Percentiles rank a stretch among this genome's conserved stretches.
phyloP scores from a whole-genome alignment of 2,113 vertebrate genomes.

The Murina feae region DNA sequence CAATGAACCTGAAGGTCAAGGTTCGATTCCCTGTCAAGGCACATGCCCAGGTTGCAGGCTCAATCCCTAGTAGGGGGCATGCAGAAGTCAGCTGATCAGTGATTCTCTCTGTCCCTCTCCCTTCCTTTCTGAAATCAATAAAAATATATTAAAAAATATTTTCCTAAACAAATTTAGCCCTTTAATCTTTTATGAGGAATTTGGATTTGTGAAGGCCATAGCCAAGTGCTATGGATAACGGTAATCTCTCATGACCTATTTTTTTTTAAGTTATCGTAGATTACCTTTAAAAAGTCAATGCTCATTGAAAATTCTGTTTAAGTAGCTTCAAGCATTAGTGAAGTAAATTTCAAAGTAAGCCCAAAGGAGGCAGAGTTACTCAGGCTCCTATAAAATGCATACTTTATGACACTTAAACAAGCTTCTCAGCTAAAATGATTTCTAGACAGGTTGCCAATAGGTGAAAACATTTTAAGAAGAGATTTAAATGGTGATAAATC shows the following conservation, averaged over 20 bases:
- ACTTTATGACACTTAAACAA: background rate
- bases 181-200: background rate
- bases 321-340: background rate
- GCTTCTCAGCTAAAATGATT: background rate
- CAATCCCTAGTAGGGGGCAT: too few relatives aligned
- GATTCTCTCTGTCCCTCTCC: too few relatives aligned
- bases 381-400: background rate
- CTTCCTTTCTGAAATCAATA: too few relatives aligned
- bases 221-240: background rate
- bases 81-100: too few relatives aligned
- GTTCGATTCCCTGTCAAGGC: too few relatives aligned
- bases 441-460: background rate
- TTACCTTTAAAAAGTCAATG: background rate
- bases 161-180: background rate
- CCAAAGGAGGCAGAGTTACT: background rate
- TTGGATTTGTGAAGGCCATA: background rate
- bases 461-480: background rate
- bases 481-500: background rate
- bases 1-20: too few relatives aligned
- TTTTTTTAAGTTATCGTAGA: background rate
- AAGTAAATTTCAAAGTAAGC: background rate
- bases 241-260: background rate
- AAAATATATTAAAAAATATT: background rate
- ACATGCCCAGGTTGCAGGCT: too few relatives aligned
- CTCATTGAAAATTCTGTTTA: conserved; percentile 23